These are phyloP conservation scores for Mormyrops attenuatus DNA, from an alignment of 2,797 vertebrate species.

Conservation along the genomic window DNA sequence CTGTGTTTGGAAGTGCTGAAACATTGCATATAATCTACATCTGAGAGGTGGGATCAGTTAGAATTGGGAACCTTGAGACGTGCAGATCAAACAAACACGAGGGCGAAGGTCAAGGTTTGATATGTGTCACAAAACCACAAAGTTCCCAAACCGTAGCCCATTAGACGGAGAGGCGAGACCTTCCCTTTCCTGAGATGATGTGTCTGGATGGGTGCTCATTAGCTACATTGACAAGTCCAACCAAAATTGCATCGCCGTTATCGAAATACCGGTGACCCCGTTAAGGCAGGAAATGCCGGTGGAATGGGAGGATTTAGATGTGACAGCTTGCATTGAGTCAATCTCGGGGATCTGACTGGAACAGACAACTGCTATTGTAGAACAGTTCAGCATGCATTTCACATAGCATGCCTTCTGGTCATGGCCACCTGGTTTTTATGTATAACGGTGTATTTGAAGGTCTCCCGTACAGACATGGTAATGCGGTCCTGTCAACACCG, in stretches of 20 bases:
- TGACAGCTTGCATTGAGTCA: not conserved
- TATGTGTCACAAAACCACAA: not conserved
- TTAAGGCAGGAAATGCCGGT: not conserved
- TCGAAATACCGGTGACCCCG: not conserved
- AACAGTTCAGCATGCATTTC: constrained; percentile 15
- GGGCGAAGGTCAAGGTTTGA: not conserved
- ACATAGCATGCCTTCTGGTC: constrained; percentile 1
- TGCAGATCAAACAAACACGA: not conserved
- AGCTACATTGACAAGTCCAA: not conserved
- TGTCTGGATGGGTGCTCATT: not conserved
- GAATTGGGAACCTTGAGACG: not conserved
- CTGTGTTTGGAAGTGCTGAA: not conserved
- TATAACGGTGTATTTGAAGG: not conserved
- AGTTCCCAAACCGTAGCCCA: not conserved
- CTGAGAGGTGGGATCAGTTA: not conserved
- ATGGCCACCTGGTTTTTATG: constrained; percentile 17
- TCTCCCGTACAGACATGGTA: constrained; percentile 7
- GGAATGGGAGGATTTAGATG: not conserved
- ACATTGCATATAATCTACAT: not conserved
- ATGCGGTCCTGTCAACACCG: constrained; percentile 14
- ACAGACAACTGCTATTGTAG: not conserved
- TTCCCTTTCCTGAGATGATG: not conserved
- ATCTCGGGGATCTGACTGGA: not conserved
- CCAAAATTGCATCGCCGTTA: not conserved
- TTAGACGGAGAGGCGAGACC: not conserved